A percentile compares a stretch with the other conserved stretches of the same genome.
phyloP scores from a whole-genome alignment of 2,113 vertebrate species.

The Brienomyrus longianalis region DNA sequence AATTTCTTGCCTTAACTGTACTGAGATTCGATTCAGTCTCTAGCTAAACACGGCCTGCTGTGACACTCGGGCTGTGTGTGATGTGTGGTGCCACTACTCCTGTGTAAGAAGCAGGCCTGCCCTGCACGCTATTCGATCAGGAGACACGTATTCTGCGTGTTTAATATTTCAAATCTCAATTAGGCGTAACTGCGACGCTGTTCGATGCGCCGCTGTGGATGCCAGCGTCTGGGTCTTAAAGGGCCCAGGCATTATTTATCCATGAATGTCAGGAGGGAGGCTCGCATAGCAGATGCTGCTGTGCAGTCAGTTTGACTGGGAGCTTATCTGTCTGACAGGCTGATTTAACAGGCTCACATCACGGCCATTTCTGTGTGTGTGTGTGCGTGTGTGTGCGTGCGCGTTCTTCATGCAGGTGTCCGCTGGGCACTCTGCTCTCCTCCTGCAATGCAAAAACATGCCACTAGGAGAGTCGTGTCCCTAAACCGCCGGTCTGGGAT shows the following conservation, averaged over 20 bases:
- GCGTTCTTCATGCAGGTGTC: not conserved
- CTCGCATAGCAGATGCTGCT: not conserved
- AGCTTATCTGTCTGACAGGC: not conserved
- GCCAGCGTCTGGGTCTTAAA: not conserved
- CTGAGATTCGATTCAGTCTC: no score
- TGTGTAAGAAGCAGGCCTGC: not conserved
- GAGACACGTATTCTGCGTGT: not conserved
- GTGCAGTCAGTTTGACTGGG: not conserved
- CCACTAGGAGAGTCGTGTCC: not conserved
- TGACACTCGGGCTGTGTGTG: not conserved
- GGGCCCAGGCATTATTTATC: not conserved
- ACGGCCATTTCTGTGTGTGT: not conserved
- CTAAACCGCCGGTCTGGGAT: not conserved
- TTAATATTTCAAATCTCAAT: conserved; percentile 19
- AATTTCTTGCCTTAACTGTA: not conserved
- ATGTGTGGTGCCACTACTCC: not conserved
- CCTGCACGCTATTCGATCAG: no score
- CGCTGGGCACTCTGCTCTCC: not conserved
- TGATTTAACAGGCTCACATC: not conserved
- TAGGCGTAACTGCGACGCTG: not conserved
- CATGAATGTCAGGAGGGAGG: not conserved
- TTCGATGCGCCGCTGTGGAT: not conserved
- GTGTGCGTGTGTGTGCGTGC: not conserved
- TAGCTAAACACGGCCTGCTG: not conserved
- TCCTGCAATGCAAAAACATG: not conserved